These are phyloP conservation scores for Tenebrio molitor DNA, from an alignment of 1,140 invertebrate genomes.

Conservation along the genomic window DNA sequence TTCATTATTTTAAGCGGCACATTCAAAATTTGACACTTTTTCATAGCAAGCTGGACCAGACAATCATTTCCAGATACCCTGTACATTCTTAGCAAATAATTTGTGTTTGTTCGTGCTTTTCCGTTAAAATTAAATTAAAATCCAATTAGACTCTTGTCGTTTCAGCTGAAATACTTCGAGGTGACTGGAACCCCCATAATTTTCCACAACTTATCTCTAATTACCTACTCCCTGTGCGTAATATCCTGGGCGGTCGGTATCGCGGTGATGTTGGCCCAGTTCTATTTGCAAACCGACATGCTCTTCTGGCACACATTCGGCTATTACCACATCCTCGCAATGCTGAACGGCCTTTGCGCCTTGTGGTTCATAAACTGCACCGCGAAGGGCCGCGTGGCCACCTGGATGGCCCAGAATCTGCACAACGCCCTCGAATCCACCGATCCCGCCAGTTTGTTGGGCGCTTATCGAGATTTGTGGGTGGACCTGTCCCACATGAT, in stretches of 20 bases:
- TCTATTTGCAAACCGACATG: conserved; percentile 77
- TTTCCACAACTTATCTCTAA: conserved; percentile 72
- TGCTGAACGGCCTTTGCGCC: conserved; percentile 77
- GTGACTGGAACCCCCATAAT: conserved; percentile 75
- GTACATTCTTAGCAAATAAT: no score
- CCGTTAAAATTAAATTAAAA: no score
- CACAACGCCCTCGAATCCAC: conserved; percentile 72
- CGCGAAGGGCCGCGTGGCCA: conserved; percentile 73
- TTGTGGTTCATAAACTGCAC: conserved; percentile 78
- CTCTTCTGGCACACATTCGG: conserved; percentile 77
- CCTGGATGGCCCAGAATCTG: conserved; percentile 72
- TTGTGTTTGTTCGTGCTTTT: no score
- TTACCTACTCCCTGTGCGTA: conserved; percentile 74
- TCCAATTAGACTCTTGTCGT: no score
- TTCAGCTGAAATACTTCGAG: conserved; percentile 74
- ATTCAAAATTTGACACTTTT: no score
- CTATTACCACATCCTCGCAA: conserved; percentile 78
- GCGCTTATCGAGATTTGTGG: conserved; percentile 76
- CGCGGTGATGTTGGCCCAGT: conserved; percentile 74
- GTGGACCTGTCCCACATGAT: conserved; percentile 80
- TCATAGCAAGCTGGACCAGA: no score
- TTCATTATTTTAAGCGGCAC: no score
- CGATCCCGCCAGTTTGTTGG: conserved; percentile 73
- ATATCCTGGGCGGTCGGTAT: conserved; percentile 75
- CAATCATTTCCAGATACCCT: no score